Conservation (phyloP, 1,140 invertebrate genomes). For the Dendroctonus valens region DNA sequence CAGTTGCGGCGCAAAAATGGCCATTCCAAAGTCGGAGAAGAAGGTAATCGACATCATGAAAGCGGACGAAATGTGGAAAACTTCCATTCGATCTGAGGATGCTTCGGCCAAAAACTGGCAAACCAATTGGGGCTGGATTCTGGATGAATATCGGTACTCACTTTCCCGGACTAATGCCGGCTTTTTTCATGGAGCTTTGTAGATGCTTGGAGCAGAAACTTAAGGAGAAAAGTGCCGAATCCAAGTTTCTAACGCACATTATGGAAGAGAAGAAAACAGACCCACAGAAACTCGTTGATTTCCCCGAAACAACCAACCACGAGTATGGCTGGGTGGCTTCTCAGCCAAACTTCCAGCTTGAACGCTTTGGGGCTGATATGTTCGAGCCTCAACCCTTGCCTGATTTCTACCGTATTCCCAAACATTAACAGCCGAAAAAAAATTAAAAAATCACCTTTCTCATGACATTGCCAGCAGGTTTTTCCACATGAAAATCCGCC, state of each 20-base stretch:
- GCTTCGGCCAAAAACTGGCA: constrained; percentile 28
- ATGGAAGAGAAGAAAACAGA: constrained; percentile 20
- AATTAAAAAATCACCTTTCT: not conserved
- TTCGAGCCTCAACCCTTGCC: constrained; percentile 16
- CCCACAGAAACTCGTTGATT: constrained; percentile 15
- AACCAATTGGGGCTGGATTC: constrained; percentile 30
- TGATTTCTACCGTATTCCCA: constrained; percentile 1
- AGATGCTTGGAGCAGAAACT: constrained; percentile 21
- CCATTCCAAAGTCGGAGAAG: constrained; percentile 28
- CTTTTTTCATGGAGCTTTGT: not conserved
- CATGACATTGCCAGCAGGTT: not conserved
- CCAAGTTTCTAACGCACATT: constrained; percentile 26
- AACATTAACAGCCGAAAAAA: constrained; percentile 12
- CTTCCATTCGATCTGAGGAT: constrained; percentile 26
- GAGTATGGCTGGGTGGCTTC: constrained; percentile 39
- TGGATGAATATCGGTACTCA: constrained; percentile 33
- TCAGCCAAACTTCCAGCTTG: constrained; percentile 35
- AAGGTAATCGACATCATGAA: constrained; percentile 28
- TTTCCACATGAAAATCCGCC: no score
- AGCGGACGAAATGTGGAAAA: constrained; percentile 35
- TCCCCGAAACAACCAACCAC: constrained; percentile 38
- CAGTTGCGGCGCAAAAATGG: constrained; percentile 12
- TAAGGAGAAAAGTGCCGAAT: constrained; percentile 32
- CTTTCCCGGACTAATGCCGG: not conserved
- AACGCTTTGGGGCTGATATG: constrained; percentile 37